Evolutionary conservation across 2,113 vertebrate species (phyloP), one percentile per base, ranked within the genome.

Genomic region (Alosa alosa): DNA sequence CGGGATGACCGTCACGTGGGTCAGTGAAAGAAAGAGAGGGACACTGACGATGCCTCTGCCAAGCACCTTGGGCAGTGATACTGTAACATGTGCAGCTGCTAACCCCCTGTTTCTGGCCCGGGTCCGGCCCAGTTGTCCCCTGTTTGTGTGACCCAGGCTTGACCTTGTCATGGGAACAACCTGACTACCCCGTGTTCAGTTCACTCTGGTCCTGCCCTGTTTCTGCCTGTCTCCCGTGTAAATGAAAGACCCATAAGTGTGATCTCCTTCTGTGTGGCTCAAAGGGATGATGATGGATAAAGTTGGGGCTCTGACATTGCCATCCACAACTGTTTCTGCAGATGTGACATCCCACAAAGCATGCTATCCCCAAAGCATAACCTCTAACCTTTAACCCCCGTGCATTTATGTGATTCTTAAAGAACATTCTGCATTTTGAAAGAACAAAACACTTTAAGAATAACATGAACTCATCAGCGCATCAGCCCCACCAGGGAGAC

Each of bases 71-170:
- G 94, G 81, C 72, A 72, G 82, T 88, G 86, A 83, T 86, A 86
- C 84, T n/a, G 17, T 36, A 52, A 64, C 64, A 39, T 82, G 64
- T 72, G 64, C 64, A 68, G 64, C 7, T 9, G 31, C n/a, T 31
- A 68, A 68, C 64, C 64, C 64, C 25, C 0, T 72, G n/a, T 72
- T 25, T 31, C 31, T 72, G 64, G 31, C n/a, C 64, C 64, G 11
- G 31, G 8, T 31, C 25, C 10, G 64, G 64, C 25, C 64, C 25
- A 72, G 25, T 94, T 85, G 47, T 57, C 82, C 87, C 75, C 22
- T 94, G 94, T 96, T 4, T 91, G 93, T 96, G 93, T 94, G 88
- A 91, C 94, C 92, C 94, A 82, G 64, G 49, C 85, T 87, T 82
- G 82, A 85, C 81, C 85, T 45, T 25, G 25, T 72, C 25, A 31